Base-by-base conservation (phyloP, 2,113 vertebrate genomes). In the Craseonycteris thonglongyai region DNA sequence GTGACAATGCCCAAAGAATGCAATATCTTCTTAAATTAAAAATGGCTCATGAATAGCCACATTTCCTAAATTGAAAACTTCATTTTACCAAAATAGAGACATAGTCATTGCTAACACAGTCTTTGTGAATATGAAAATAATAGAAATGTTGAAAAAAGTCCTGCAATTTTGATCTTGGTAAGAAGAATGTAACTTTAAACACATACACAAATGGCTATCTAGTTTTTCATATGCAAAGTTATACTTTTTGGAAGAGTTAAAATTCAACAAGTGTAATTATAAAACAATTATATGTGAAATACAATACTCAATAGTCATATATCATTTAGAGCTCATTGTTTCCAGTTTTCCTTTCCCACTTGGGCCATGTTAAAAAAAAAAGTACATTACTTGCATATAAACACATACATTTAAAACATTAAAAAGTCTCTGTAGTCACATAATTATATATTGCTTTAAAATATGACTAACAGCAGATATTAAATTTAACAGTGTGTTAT, bases 401-500 rank as follows among this genome's bases (percentile, higher is more conserved):
- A 66, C 61, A 76, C 6, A 90, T 49, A 28, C 74, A 90, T 79
- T 72, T 87, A 82, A 96, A 88, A 90, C 15, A 85, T 76, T 26
- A 83, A 79, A 66, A 83, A 59, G 26, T 65, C 30, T 89, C 13
- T 71, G 1, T n/a, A 91, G 66, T 91, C 42, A 68, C 0, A 68
- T 47, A 59, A 16, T 72, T 51, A 74, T 51, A 35, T 3, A 59
- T 61, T 85, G 10, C 28, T 12, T 90, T 74, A 83, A 94, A 71
- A 85, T 42, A n/a, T 84, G 33, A 90, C 40, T 58, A 85, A 93
- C 0, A 54, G 8, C 6, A 72, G 28, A 35, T 68, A 88, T 45
- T 76, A 93, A 75, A 89, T 92, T 66, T 82, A 75, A 12, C 30
- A 94, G 56, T 94, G 71, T 76, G 7, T 35, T 63, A 40, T 82